Evolutionary conservation across 2,113 vertebrate species (phyloP).

Genomic region (Gymnarchus niloticus): DNA sequence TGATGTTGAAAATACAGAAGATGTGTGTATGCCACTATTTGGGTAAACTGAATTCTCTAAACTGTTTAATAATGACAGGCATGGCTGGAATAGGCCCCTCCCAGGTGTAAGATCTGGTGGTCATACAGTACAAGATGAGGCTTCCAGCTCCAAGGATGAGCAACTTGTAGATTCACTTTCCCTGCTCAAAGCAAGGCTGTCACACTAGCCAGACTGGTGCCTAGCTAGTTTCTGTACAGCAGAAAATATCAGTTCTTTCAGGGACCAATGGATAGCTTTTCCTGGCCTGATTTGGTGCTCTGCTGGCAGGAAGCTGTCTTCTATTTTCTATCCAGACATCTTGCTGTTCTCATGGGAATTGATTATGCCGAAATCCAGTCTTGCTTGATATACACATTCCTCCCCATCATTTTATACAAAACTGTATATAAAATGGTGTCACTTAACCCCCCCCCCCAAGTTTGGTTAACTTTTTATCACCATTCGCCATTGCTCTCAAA

Average conservation of each 20-base stretch:
- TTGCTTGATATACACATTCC: background rate
- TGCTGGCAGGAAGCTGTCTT: constrained; percentile 7
- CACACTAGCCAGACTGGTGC: background rate
- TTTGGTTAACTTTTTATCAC: background rate
- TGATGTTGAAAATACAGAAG: background rate
- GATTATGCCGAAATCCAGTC: constrained; percentile 1
- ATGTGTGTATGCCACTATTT: background rate
- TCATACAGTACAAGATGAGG: background rate
- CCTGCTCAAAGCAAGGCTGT: background rate
- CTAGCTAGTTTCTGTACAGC: background rate
- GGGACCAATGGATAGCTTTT: constrained; percentile 8
- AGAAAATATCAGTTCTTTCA: background rate
- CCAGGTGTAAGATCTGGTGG: background rate
- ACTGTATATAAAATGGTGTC: background rate
- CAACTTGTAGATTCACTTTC: background rate
- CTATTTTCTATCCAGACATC: background rate
- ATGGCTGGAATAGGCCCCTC: background rate
- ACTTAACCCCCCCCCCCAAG: background rate
- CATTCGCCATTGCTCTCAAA: background rate
- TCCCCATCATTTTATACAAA: background rate
- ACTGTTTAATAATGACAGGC: background rate
- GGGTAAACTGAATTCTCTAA: background rate
- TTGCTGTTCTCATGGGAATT: background rate
- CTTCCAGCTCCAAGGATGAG: background rate
- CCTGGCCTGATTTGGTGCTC: background rate